Evolutionary conservation across 1,140 invertebrate species (phyloP), one percentile per base, ranked within the genome.

Genomic region (Pseudomyrmex flavicornis): DNA sequence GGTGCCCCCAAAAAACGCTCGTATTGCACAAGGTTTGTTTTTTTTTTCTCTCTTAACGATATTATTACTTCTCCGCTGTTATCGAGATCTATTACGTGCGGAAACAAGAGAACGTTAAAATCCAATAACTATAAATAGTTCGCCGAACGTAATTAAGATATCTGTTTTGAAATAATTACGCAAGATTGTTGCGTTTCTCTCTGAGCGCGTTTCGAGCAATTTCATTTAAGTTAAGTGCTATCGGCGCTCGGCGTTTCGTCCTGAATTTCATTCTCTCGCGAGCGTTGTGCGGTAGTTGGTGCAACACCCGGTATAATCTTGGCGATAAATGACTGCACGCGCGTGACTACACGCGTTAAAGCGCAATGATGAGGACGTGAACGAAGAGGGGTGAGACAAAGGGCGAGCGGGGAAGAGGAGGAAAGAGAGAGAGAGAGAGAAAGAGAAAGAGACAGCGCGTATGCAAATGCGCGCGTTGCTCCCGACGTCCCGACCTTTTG

Each of bases 391-490:
- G 0, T 7, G 35, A 5, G 35, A 0, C 35, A 7, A 35, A 35
- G 35, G 35, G 35, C 5, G 35, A 7, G 0, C 5, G 5, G 35
- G 35, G 35, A 7, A 35, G 5, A 35, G 5, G 35, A 35, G 35
- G 35, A 7, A 35, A 35, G 35, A 35, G 35, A 35, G 5, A 35
- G 26, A 35, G 26, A 35, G 5, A 35, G 59, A 12, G 26, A 26
- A 3, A 26, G 26, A 26, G 3, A 26, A 3, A 26, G 3, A 83
- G 7, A 20, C 22, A 22, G 12, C 66, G 66, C 58, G 54, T 68
- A 85, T 74, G 85, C 70, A 86, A 85, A 86, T 82, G 79, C 50
- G 5, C 56, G 17, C 69, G 68, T 85, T 26, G 44, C 62, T 65
- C 35, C 35, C 50, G 61, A 65, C 17, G 44, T 69, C 52, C n/a